Base-by-base conservation (phyloP, 2,888 invertebrate genomes). In the Eledone cirrhosa region DNA sequence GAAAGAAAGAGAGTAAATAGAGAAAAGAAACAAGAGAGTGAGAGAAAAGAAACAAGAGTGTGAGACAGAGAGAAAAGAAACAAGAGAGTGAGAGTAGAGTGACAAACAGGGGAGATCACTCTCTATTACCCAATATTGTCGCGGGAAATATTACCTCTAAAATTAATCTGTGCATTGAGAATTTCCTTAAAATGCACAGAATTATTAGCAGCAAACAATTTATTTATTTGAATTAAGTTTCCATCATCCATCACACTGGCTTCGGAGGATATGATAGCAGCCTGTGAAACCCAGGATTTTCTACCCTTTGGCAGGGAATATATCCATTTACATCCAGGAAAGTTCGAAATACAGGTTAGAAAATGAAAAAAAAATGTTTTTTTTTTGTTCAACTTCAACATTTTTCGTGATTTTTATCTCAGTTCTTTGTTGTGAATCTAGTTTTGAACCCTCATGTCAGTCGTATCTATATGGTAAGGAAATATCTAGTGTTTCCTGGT, bases 271-370 rank as follows among this genome's bases (percentile, higher is more conserved):
- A 88, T 88, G 88, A 88, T 88, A 83, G 85, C 87, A 81, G 85
- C 87, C 84, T 85, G 86, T 85, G 87, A 87, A 80, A 87, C 87
- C 86, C 88, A 88, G 87, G 88, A 88, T 79, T 88, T 88, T 83
- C 85, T 86, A 78, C 88, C 88, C 72, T 88, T 88, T 83, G 88
- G 88, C 80, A 82, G 87, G 82, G 86, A 86, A 48, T 87, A 86
- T 80, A 80, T 85, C 76, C 84, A 81, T 41, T 86, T 83, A 67
- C 88, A 88, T 86, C 88, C 88, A 85, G 88, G 88, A 81, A 84
- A 86, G 82, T 87, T 87, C 81, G 86, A 87, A 80, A 85, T 88
- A 78, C 87, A 87, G 84, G 72, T 72, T 31, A 29, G 0, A 67
- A 22, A 53, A 48, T 41, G 7, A 24, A 27, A 74, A 41, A 47